phyloP scores from a whole-genome alignment of 2,797 vertebrate species.

The Dendrocincla tyrannina region DNA sequence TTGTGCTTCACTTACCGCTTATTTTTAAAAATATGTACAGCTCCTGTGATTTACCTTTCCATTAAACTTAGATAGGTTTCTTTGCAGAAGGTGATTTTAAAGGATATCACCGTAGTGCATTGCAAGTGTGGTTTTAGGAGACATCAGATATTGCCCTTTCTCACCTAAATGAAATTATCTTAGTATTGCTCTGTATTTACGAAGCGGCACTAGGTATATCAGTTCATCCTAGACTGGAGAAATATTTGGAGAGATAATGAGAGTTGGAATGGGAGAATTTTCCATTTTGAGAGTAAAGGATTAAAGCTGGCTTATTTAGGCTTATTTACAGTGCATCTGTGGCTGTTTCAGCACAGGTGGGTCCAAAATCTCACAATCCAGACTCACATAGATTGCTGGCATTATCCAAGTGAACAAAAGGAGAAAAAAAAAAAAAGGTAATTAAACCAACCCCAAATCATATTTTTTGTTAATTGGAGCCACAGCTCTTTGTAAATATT shows the following conservation, averaged over 20 bases:
- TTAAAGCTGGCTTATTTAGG: background rate
- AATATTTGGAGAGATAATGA: background rate
- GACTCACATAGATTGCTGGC: background rate
- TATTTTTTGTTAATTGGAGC: background rate
- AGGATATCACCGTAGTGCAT: background rate
- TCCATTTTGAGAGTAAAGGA: background rate
- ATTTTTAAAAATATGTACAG: background rate
- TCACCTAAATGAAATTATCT: background rate
- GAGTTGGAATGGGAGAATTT: background rate
- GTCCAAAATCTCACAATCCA: background rate
- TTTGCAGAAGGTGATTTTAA: background rate
- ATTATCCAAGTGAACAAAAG: background rate
- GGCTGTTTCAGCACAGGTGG: background rate
- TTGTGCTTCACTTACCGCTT: background rate
- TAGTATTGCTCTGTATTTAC: background rate
- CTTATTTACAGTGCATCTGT: background rate
- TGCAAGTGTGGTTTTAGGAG: background rate
- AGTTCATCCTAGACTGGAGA: background rate
- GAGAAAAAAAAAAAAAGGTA: background rate
- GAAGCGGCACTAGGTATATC: background rate
- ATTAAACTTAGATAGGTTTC: background rate
- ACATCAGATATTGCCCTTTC: background rate
- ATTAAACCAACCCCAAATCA: background rate
- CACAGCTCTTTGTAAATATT: background rate
- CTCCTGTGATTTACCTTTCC: background rate